Percentiles rank a stretch among this genome's conserved stretches.
phyloP scores from a whole-genome alignment of 2,888 invertebrate genomes.

The Thera britannica region DNA sequence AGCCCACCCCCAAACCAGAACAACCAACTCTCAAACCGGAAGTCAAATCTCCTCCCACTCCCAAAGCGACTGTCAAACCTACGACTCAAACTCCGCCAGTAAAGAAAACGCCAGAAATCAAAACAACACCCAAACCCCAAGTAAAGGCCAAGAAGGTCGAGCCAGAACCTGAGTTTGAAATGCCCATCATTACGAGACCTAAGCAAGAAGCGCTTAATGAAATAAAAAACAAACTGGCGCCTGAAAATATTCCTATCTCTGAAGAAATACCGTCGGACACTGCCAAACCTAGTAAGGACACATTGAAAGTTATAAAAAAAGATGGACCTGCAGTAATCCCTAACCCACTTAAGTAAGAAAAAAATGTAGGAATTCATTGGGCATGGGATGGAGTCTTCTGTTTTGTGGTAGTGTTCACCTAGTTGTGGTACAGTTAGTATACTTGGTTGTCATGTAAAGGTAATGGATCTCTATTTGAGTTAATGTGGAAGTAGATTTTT shows the following conservation, averaged over 20 bases:
- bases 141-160: slow-evolving; percentile 36
- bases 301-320: slow-evolving; percentile 85
- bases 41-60: slow-evolving; percentile 33
- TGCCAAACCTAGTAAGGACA: slow-evolving; percentile 79
- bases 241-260: slow-evolving; percentile 76
- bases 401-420: slow-evolving; percentile 38
- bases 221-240: slow-evolving; percentile 42
- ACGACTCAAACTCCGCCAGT: slow-evolving; percentile 25
- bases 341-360: slow-evolving; percentile 56
- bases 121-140: slow-evolving; percentile 34
- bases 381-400: slow-evolving; percentile 15
- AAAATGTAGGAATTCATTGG: slow-evolving; percentile 34
- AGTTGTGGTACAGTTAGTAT: slow-evolving; percentile 42
- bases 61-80: slow-evolving; percentile 29
- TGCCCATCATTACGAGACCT: slow-evolving; percentile 30
- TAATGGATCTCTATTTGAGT: too few relatives aligned
- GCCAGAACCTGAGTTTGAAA: slow-evolving; percentile 33
- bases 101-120: slow-evolving; percentile 38
- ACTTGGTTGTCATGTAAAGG: slow-evolving; percentile 5
- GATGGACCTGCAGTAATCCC: slow-evolving; percentile 82
- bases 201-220: slow-evolving; percentile 31
- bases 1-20: slow-evolving; percentile 29
- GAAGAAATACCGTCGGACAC: slow-evolving; percentile 84
- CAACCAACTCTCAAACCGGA: slow-evolving; percentile 39
- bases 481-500: background rate